Percentiles rank a stretch among this genome's conserved stretches.
These are phyloP conservation scores for Natrix natrix DNA, from an alignment of 2,797 vertebrate species.

Conservation along the genomic window DNA sequence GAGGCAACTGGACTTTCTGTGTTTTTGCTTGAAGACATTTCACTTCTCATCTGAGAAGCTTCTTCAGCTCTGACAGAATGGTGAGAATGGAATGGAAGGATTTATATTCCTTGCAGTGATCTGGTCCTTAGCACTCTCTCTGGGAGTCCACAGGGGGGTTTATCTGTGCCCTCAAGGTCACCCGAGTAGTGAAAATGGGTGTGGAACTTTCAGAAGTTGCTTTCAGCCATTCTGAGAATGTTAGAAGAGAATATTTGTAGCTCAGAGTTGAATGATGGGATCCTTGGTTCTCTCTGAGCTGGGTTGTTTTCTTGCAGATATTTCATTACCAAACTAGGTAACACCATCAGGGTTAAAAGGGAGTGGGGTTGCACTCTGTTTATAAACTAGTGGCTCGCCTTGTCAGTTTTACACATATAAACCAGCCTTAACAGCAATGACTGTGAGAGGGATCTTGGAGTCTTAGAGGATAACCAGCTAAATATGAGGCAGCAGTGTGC, in stretches of 20 bases:
- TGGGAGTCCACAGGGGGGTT: neutral
- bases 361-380: too few relatives aligned
- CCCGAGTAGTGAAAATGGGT: neutral
- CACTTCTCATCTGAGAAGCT: neutral
- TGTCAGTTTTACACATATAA: too few relatives aligned
- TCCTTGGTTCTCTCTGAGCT: too few relatives aligned
- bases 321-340: too few relatives aligned
- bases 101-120: neutral
- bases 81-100: neutral
- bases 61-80: neutral
- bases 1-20: neutral
- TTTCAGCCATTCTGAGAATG: neutral
- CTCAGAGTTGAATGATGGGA: neutral
- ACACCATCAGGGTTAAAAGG: too few relatives aligned
- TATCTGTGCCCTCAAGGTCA: neutral
- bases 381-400: too few relatives aligned
- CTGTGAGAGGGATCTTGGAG: too few relatives aligned
- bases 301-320: too few relatives aligned
- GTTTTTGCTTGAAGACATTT: neutral
- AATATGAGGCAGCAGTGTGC: too few relatives aligned
- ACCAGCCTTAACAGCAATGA: too few relatives aligned
- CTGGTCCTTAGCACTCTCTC: neutral
- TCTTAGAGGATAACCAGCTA: too few relatives aligned
- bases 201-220: neutral
- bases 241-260: neutral